Percentiles rank a stretch among this genome's conserved stretches.
phyloP scores from a whole-genome alignment of 2,113 vertebrate genomes.

The Ptychochromis oligacanthus region DNA sequence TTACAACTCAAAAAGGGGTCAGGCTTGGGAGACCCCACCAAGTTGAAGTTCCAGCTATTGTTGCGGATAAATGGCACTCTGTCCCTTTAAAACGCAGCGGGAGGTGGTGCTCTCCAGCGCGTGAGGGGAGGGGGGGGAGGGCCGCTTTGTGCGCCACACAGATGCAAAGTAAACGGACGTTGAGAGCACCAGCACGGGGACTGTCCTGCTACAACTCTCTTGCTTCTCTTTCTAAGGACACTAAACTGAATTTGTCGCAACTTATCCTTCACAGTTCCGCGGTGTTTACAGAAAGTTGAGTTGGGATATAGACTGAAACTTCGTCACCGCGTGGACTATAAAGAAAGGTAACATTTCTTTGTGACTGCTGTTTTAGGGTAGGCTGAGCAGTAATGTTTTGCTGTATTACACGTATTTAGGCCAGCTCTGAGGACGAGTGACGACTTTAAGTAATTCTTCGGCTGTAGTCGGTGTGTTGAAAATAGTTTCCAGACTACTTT shows the following conservation, averaged over 20 bases:
- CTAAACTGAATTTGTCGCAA: background rate
- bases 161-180: constrained; percentile 49
- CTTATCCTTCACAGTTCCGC: background rate
- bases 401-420: background rate
- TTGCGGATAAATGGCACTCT: constrained; percentile 29
- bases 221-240: background rate
- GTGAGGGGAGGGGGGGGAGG: background rate
- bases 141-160: constrained; percentile 64
- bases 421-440: background rate
- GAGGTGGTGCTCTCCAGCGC: constrained; percentile 49
- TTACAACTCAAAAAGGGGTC: background rate
- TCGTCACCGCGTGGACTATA: background rate
- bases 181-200: constrained; percentile 2
- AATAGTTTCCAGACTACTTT: background rate
- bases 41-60: constrained; percentile 35
- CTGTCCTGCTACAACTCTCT: background rate
- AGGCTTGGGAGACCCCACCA: background rate
- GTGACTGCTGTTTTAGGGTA: background rate
- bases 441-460: background rate
- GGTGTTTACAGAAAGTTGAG: constrained; percentile 9
- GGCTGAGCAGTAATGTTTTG: background rate
- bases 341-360: constrained; percentile 53
- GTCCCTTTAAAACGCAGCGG: constrained; percentile 67
- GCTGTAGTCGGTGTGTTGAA: background rate
- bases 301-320: constrained; percentile 44